A percentile compares a stretch with the other conserved stretches of the same genome.
Evolutionary conservation across 92 coral and sea anemone species (phyloP).

Genomic region (Metridium senile): DNA sequence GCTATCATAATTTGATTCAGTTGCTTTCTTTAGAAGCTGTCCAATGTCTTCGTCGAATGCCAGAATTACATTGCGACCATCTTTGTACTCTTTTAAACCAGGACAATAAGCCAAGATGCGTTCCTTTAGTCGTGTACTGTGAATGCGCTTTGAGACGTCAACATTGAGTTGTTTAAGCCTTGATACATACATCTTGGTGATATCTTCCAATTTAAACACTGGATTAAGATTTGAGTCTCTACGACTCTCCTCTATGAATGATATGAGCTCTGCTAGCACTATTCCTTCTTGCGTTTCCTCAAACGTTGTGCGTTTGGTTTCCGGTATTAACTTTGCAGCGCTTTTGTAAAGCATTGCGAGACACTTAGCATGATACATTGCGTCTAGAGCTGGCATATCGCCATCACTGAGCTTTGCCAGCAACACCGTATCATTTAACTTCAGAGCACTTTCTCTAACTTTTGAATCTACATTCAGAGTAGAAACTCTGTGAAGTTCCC

Average conservation of each 20-base stretch:
- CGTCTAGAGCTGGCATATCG: slow-evolving; percentile 59
- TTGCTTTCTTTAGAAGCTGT: slow-evolving; percentile 27
- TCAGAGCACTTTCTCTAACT: slow-evolving; percentile 44
- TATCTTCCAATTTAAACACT: too few relatives aligned
- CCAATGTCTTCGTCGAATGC: slow-evolving; percentile 52
- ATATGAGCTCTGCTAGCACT: slow-evolving; percentile 43
- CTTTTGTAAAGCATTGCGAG: slow-evolving; percentile 48
- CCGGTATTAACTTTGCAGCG: slow-evolving; percentile 8
- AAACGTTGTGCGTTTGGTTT: slow-evolving; percentile 4
- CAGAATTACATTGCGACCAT: slow-evolving; percentile 46
- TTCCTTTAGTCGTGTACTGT: slow-evolving; percentile 43
- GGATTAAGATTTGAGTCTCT: too few relatives aligned
- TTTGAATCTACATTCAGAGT: slow-evolving; percentile 48
- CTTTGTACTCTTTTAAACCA: slow-evolving; percentile 52
- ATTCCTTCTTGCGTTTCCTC: slow-evolving; percentile 43
- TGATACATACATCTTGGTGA: slow-evolving; percentile 43
- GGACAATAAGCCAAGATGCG: slow-evolving; percentile 51
- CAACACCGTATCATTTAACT: slow-evolving; percentile 31
- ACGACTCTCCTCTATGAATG: too few relatives aligned
- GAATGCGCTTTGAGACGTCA: neutral
- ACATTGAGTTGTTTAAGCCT: too few relatives aligned
- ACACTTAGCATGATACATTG: slow-evolving; percentile 51
- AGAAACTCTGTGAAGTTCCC: slow-evolving; percentile 44
- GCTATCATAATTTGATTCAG: slow-evolving; percentile 46
- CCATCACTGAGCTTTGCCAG: slow-evolving; percentile 49